Conservation (phyloP, 2,113 vertebrate genomes). For the Epinephelus fuscoguttatus region DNA sequence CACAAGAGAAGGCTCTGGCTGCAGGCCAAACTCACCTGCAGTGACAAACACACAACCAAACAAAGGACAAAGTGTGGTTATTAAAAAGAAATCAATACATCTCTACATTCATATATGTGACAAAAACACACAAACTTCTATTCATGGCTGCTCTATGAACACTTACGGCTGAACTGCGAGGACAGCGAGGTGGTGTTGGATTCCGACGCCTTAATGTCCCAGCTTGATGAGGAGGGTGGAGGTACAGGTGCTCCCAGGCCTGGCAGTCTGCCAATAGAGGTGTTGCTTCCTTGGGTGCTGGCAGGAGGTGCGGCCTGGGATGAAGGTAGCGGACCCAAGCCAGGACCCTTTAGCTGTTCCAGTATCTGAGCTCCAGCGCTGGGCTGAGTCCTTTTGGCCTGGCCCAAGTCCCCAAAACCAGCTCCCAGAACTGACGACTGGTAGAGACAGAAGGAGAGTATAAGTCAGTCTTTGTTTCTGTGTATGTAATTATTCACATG, state of each 20-base stretch:
- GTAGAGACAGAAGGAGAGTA: constrained; percentile 7
- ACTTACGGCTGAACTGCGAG: constrained; percentile 93
- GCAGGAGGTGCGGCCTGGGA: constrained; percentile 79
- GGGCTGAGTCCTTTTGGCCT: constrained; percentile 76
- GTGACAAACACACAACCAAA: not conserved
- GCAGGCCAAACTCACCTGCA: constrained; percentile 92
- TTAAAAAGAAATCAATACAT: not conserved
- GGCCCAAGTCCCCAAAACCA: constrained; percentile 93
- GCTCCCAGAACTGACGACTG: constrained; percentile 95
- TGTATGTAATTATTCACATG: not conserved
- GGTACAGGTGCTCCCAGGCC: constrained; percentile 73
- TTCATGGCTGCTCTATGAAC: not conserved
- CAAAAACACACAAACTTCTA: not conserved
- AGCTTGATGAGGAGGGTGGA: constrained; percentile 85
- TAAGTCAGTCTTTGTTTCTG: constrained; percentile 1
- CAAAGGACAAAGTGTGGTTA: not conserved
- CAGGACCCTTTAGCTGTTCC: constrained; percentile 92
- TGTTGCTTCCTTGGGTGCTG: constrained; percentile 83
- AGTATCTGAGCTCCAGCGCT: constrained; percentile 90
- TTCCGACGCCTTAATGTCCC: constrained; percentile 90
- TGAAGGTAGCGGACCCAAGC: constrained; percentile 88
- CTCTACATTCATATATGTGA: too few relatives aligned
- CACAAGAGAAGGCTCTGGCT: constrained; percentile 96
- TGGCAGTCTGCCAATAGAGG: constrained; percentile 77
- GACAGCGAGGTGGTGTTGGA: constrained; percentile 86